phyloP scores from a whole-genome alignment of 1,140 invertebrate species.

The Dinothrombium tinctorium region DNA sequence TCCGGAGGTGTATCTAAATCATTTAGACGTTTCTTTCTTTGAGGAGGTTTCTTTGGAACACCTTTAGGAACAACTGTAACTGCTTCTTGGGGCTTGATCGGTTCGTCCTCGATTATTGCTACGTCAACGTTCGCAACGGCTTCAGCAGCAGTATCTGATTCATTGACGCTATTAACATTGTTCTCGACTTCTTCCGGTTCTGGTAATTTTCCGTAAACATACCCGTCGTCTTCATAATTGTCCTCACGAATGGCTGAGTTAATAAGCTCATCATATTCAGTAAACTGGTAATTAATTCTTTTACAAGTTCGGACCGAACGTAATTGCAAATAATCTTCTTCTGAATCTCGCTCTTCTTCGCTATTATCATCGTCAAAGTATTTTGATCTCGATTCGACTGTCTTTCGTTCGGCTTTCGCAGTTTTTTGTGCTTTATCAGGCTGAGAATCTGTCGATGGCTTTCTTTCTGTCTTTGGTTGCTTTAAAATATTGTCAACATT shows the following conservation, averaged over 20 bases:
- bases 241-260: conserved; percentile 59
- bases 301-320: conserved; percentile 19
- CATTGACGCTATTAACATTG: neutral
- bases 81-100: conserved; percentile 12
- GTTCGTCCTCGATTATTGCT: too few species aligned
- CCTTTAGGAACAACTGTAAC: neutral
- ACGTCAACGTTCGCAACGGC: conserved; percentile 16
- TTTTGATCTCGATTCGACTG: neutral
- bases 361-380: neutral
- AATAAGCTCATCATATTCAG: conserved; percentile 81
- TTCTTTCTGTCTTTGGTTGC: conserved; percentile 17
- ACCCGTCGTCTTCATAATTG: conserved; percentile 14
- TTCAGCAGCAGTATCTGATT: conserved; percentile 51
- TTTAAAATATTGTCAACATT: conserved; percentile 44
- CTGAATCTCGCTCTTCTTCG: conserved; percentile 8
- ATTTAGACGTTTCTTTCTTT: conserved; percentile 30
- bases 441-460: conserved; percentile 14
- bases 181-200: neutral
- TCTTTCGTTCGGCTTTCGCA: neutral
- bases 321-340: conserved; percentile 13
- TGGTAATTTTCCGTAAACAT: neutral
- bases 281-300: conserved; percentile 48
- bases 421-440: neutral
- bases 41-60: neutral
- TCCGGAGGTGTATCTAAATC: conserved; percentile 52